phyloP scores from a whole-genome alignment of 2,888 invertebrate genomes.

The Saturnia pavonia region DNA sequence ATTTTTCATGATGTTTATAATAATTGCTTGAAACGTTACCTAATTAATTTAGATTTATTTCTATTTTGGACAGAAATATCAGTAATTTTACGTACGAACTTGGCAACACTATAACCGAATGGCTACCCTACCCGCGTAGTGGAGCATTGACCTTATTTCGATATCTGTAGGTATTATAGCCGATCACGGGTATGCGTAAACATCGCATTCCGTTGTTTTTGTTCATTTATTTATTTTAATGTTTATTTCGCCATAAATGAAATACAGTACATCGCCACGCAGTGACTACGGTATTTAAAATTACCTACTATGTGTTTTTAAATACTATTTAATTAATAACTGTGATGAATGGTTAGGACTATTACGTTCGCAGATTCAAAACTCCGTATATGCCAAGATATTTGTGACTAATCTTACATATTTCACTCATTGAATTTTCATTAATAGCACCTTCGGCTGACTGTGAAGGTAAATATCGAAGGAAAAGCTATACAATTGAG shows the following conservation, averaged over 20 bases:
- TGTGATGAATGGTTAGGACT: too few species aligned
- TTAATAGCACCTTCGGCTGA: too few species aligned
- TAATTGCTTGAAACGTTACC: neutral
- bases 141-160: slow-evolving; percentile 20
- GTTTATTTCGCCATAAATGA: neutral
- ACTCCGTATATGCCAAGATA: too few species aligned
- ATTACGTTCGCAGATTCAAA: too few species aligned
- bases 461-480: too few species aligned
- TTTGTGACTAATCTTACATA: too few species aligned
- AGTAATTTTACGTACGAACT: neutral
- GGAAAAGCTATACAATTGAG: too few species aligned
- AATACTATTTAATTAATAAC: neutral
- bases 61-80: neutral
- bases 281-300: neutral
- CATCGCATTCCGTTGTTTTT: slow-evolving; percentile 7
- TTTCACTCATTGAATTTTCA: too few species aligned
- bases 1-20: too few species aligned
- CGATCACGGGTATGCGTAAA: slow-evolving; percentile 3
- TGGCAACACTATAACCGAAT: slow-evolving; percentile 6
- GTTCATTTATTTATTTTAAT: slow-evolving; percentile 1
- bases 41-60: neutral
- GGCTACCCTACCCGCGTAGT: slow-evolving; percentile 15
- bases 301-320: neutral
- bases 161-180: slow-evolving; percentile 3
- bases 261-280: neutral